Base-by-base conservation (phyloP, 2,797 vertebrate species). In the Macroramphosus scolopax region DNA sequence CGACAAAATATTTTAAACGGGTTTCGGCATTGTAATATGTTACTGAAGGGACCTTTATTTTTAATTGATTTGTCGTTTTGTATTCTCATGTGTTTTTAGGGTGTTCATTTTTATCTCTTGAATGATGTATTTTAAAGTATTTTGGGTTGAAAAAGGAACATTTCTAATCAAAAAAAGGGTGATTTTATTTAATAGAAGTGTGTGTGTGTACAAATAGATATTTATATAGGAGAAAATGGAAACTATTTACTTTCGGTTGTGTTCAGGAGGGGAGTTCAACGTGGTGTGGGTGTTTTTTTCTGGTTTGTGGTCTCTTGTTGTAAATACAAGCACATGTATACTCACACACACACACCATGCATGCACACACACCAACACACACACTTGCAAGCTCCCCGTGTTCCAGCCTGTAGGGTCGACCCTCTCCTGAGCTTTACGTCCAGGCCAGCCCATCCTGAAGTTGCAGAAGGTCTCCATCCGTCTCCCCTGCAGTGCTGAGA, bases 121-220 rank as follows among this genome's bases (percentile, higher is more conserved):
- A 67, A 78, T 76, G 28, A 76, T 74, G 62, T 78, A 75, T 78
- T 82, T 78, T 64, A 75, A 84, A 66, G 75, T 81, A 78, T 84
- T 80, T 84, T 83, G 68, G 77, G 74, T 87, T 85, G 62, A 57
- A n/a, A n/a, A n/a, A n/a, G n/a, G n/a, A n/a, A n/a, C n/a, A n/a
- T 81, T 82, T 74, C 75, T 75, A 51, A 47, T 60, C 20, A 70
- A 75, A 75, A 50, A 9, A 48, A 69, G 76, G 62, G 38, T n/a
- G n/a, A n/a, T 72, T 86, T 83, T 80, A 84, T 88, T 88, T 83
- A 85, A 81, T 57, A 77, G 42, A 78, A 63, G 18, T 77, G 52
- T 87, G 75, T 63, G 18, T 77, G 52, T 87, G 75, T 84, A 72
- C 72, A 77, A 66, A 76, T 67, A 53, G 43, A 84, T 85, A 86